A percentile compares a stretch with the other conserved stretches of the same genome.
These are phyloP conservation scores for Cybosia mesomella DNA, from an alignment of 2,888 invertebrate genomes.

Conservation along the genomic window DNA sequence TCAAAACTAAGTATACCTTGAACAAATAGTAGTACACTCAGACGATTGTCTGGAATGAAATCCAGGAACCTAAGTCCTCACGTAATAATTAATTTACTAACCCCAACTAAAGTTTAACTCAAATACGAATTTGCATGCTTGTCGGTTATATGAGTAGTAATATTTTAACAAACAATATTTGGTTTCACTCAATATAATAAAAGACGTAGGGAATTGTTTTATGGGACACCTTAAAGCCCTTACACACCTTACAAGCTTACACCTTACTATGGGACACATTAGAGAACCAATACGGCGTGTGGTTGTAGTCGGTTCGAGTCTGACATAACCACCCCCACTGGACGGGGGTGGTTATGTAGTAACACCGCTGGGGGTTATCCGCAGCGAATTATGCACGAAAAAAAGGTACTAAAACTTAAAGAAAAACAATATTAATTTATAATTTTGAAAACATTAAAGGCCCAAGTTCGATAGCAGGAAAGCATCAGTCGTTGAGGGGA, in stretches of 20 bases:
- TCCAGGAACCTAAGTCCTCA: constrained; percentile 47
- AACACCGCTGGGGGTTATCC: too few species aligned
- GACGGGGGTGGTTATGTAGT: too few species aligned
- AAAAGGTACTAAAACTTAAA: too few species aligned
- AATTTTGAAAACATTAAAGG: background rate
- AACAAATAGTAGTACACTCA: constrained; percentile 47
- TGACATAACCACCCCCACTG: too few species aligned
- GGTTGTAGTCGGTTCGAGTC: too few species aligned
- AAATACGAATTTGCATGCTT: constrained; percentile 38
- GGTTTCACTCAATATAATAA: constrained; percentile 36
- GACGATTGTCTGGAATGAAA: constrained; percentile 47
- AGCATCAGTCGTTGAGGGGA: background rate
- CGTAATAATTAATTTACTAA: constrained; percentile 63
- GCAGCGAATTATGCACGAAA: too few species aligned
- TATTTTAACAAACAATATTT: constrained; percentile 43
- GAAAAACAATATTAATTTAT: background rate
- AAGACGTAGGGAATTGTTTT: constrained; percentile 10
- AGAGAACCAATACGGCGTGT: too few species aligned
- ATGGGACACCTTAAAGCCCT: background rate
- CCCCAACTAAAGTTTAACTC: constrained; percentile 51
- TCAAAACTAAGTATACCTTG: constrained; percentile 48
- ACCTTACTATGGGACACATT: too few species aligned
- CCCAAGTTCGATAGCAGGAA: background rate
- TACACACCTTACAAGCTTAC: too few species aligned
- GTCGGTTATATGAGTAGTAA: background rate